phyloP scores from a whole-genome alignment of 2,797 vertebrate genomes.

The Microctenopoma stevenorrisi region DNA sequence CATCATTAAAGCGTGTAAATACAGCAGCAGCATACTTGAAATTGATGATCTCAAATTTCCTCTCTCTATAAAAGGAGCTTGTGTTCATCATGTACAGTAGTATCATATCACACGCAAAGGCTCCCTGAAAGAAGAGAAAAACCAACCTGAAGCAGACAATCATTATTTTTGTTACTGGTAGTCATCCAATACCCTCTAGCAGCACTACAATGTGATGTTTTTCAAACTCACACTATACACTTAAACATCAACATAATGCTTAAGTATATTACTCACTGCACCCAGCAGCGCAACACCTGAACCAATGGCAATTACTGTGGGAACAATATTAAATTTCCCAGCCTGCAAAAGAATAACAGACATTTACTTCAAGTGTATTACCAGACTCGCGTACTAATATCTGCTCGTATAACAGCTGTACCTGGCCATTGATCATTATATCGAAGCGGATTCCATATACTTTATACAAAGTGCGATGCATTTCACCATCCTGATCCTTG shows the following conservation, averaged over 20 bases:
- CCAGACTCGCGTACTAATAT: neutral
- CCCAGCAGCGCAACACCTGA: conserved; percentile 94
- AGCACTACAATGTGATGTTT: neutral
- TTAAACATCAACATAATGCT: conserved; percentile 1
- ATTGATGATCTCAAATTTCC: conserved; percentile 94
- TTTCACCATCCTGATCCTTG: conserved; percentile 83
- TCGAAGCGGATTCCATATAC: conserved; percentile 96
- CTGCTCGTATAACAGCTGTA: conserved; percentile 61
- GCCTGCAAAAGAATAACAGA: conserved; percentile 84
- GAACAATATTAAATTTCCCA: conserved; percentile 95
- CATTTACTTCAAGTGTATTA: conserved; percentile 10
- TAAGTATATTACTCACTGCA: conserved; percentile 84
- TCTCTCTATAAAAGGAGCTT: conserved; percentile 92
- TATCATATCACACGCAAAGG: conserved; percentile 94
- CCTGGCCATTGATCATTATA: conserved; percentile 94
- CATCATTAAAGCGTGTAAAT: neutral
- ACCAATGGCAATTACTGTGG: conserved; percentile 92
- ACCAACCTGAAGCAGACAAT: neutral
- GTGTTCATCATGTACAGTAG: conserved; percentile 94
- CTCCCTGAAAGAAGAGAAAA: conserved; percentile 84
- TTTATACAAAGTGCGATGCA: conserved; percentile 90
- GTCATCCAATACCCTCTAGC: neutral
- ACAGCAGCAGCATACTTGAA: conserved; percentile 85
- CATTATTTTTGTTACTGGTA: neutral
- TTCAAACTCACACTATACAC: conserved; percentile 1